These are phyloP conservation scores for Acanthococcus lagerstroemiae DNA, from an alignment of 2,888 invertebrate genomes.

Conservation along the genomic window DNA sequence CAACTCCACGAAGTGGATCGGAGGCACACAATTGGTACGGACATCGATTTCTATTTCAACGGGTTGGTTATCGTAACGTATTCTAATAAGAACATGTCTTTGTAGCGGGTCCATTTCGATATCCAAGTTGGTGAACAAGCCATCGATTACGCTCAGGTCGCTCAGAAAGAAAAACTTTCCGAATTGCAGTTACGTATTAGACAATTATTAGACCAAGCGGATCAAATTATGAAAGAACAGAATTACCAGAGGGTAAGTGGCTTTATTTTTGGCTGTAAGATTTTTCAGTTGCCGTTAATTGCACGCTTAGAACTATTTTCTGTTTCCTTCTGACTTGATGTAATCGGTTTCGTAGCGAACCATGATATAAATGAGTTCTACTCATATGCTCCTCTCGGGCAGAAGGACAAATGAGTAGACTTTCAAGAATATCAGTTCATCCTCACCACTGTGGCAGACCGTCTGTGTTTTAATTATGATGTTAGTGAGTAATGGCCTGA, in stretches of 20 bases:
- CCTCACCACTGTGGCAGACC: too few species aligned
- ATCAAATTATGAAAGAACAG: constrained; percentile 99
- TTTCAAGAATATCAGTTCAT: too few species aligned
- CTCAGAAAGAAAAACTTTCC: constrained; percentile 91
- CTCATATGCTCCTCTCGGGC: too few species aligned
- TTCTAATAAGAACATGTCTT: constrained; percentile 31
- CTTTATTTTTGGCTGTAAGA: neutral
- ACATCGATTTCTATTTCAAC: neutral
- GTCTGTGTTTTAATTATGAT: too few species aligned
- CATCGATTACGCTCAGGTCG: constrained; percentile 93
- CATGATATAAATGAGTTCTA: too few species aligned
- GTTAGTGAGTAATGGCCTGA: too few species aligned
- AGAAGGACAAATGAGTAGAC: too few species aligned
- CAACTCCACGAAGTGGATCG: constrained; percentile 96
- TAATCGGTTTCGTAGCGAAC: too few species aligned
- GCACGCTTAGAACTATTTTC: too few species aligned
- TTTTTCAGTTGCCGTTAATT: neutral
- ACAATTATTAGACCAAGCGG: constrained; percentile 92
- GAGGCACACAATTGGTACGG: constrained; percentile 79
- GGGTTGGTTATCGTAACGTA: neutral
- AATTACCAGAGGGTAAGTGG: constrained; percentile 84
- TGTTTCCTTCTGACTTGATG: too few species aligned
- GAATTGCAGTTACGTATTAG: constrained; percentile 90
- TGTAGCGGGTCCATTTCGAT: constrained; percentile 80
- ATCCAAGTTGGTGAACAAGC: constrained; percentile 99